Evolutionary conservation across 2,797 vertebrate genomes (phyloP).

Genomic region (Pampus argenteus): DNA sequence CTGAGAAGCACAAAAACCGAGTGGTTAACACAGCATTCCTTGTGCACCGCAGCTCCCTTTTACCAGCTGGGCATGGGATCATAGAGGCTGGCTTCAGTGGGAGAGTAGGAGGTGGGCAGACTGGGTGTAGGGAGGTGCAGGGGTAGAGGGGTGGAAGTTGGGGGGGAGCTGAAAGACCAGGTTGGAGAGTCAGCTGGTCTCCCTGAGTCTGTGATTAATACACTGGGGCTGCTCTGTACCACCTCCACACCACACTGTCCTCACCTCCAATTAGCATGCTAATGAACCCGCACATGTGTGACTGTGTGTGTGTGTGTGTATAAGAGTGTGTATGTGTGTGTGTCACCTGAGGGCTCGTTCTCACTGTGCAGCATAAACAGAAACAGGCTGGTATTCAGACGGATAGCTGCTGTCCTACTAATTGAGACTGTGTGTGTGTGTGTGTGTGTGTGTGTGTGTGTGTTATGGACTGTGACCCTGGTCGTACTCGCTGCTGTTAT

Average conservation of each 20-base stretch:
- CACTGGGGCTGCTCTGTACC: constrained; percentile 71
- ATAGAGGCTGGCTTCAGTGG: constrained; percentile 47
- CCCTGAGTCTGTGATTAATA: constrained; percentile 79
- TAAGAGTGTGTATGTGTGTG: constrained; percentile 47
- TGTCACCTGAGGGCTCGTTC: constrained; percentile 74
- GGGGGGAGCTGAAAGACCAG: constrained; percentile 43
- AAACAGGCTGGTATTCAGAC: constrained; percentile 68
- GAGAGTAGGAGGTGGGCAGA: constrained; percentile 50
- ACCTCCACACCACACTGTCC: constrained; percentile 79
- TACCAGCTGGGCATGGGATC: constrained; percentile 54
- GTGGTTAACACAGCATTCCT: constrained; percentile 68
- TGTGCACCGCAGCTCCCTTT: constrained; percentile 50
- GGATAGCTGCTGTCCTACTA: constrained; percentile 63
- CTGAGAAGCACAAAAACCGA: constrained; percentile 57
- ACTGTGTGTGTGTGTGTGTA: constrained; percentile 30
- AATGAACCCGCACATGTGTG: constrained; percentile 73
- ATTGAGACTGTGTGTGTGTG: constrained; percentile 56
- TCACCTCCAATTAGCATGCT: constrained; percentile 85
- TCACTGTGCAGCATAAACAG: constrained; percentile 74
- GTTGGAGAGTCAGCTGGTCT: constrained; percentile 75
- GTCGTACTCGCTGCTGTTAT: constrained; percentile 62
- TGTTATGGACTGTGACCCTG: constrained; percentile 60
- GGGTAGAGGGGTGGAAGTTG: constrained; percentile 7
- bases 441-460: constrained; percentile 30
- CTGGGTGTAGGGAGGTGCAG: constrained; percentile 41